Evolutionary conservation across 2,113 vertebrate species (phyloP), one percentile per base, ranked within the genome.

Genomic region (Hepsetus odoe): DNA sequence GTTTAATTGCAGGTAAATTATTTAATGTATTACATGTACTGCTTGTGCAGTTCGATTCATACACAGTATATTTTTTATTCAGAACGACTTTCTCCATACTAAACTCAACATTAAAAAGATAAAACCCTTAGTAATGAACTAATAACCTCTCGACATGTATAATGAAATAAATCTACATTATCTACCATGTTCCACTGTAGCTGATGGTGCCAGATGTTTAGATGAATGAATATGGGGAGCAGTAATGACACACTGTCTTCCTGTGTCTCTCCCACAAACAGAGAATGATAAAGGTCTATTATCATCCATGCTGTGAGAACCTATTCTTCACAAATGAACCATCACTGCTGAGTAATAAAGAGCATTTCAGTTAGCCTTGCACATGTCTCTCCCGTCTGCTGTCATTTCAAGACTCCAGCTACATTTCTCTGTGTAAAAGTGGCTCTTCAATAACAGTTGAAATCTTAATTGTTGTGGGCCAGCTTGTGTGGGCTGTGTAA

Each of bases 401-500:
- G 76, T 80, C 68, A 69, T 82, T 72, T 61, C 26, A 40, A 62
- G 68, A 76, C 62, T 76, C 73, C 55, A 74, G 77, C 69, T 66
- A 30, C 59, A 77, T 82, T 66, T 76, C 72, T 82, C 61, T 55
- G 59, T 24, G 69, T 40, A 74, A 75, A 85, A 80, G 74, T 28
- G 71, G 59, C 53, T 79, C 49, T 59, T 72, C 58, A 61, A 75
- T 84, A 82, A 84, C 76, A 62, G 80, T 72, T 82, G 77, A 74
- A 66, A 77, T 80, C 68, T 82, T 79, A 80, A 83, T 76, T 76
- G 76, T 80, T 71, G 72, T 70, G 77, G 75, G 78, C 74, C 74
- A 76, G 81, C 81, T 76, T 80, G 82, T 84, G 84, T 32, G 72
- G 73, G 80, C 72, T 80, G 86, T 88, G 86, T 85, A 79, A 78